Conservation (phyloP, 2,797 vertebrate genomes). For the Cyprinella venusta region DNA sequence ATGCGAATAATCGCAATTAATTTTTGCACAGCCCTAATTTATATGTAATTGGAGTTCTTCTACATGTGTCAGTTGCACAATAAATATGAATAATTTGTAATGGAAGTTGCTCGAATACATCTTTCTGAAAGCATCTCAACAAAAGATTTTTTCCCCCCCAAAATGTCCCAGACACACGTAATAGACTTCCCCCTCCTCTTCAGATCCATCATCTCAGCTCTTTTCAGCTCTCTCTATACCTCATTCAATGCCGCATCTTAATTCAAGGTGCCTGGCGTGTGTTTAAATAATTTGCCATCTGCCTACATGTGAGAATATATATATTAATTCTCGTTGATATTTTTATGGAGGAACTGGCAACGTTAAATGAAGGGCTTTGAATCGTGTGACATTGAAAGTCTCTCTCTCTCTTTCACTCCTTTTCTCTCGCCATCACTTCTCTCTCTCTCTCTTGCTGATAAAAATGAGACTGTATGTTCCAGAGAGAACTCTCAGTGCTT, state of each 20-base stretch:
- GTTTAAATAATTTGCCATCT: conserved; percentile 18
- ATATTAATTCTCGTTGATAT: conserved; percentile 6
- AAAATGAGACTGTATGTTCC: conserved; percentile 40
- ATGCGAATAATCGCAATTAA: too few species aligned
- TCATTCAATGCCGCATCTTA: neutral
- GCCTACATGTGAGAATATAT: conserved; percentile 6
- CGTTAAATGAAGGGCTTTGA: neutral
- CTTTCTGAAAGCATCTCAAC: conserved; percentile 5
- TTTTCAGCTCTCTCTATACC: neutral
- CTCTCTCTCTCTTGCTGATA: conserved; percentile 25
- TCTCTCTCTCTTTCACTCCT: neutral
- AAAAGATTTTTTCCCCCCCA: neutral
- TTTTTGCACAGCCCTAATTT: too few species aligned
- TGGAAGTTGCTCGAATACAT: neutral
- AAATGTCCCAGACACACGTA: conserved; percentile 4
- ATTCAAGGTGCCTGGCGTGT: neutral
- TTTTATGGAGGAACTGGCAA: conserved; percentile 2
- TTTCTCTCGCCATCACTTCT: neutral
- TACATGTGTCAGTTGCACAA: neutral
- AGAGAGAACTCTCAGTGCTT: conserved; percentile 37
- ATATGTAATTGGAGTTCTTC: neutral
- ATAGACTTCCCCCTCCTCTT: neutral
- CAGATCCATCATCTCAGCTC: neutral
- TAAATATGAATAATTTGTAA: conserved; percentile 1
- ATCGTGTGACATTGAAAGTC: conserved; percentile 1